Conservation (phyloP, 2,113 vertebrate genomes). For the Thomomys bottae region DNA sequence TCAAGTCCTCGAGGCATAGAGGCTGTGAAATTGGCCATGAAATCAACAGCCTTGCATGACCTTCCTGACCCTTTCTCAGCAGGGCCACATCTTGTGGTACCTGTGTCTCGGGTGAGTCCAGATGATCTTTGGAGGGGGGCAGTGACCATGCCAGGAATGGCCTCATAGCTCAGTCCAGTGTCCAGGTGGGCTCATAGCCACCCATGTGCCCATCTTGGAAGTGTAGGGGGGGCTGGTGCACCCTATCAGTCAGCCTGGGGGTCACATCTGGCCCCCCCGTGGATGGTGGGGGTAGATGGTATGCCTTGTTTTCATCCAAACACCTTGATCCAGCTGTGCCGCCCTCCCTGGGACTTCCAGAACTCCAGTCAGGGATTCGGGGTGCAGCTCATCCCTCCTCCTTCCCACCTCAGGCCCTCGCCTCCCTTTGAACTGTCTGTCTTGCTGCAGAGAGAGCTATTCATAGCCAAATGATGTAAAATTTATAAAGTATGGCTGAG, state of each 20-base stretch:
- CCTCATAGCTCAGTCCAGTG: neutral
- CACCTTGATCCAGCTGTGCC: accelerated
- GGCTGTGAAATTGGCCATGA: neutral
- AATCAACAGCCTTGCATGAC: no score
- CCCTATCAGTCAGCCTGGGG: neutral
- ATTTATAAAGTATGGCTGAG: slow-evolving; percentile 78
- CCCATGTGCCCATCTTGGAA: neutral
- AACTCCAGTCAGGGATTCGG: neutral
- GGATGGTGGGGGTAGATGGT: no score
- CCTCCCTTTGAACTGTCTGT: slow-evolving; percentile 76
- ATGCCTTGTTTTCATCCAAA: neutral
- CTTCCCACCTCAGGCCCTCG: neutral
- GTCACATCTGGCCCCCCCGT: no score
- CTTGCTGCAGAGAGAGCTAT: slow-evolving; percentile 76
- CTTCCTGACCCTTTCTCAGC: neutral
- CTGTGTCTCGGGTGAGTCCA: neutral
- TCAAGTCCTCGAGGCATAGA: neutral
- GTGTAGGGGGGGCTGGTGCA: neutral
- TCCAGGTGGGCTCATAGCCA: no score
- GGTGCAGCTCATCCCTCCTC: neutral
- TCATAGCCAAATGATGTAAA: slow-evolving; percentile 79
- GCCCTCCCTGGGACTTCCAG: neutral
- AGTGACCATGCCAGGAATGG: neutral
- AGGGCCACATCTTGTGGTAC: neutral
- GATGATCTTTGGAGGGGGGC: neutral